Percentiles rank a stretch among this genome's conserved stretches.
Conservation (phyloP, 1,140 invertebrate genomes). For the Megalonaias nervosa region DNA sequence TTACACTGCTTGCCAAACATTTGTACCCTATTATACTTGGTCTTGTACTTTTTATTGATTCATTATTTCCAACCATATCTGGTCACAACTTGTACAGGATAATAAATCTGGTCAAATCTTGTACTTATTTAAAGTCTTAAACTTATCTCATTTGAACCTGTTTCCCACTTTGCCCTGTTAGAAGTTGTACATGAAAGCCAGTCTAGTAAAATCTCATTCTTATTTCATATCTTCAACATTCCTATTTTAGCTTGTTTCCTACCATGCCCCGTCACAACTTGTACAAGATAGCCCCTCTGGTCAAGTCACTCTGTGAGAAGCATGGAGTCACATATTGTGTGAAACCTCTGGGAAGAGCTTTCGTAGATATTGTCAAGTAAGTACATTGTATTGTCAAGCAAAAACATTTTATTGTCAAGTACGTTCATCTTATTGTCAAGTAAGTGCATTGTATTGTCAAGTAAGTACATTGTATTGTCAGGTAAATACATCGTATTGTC, state of each 20-base stretch:
- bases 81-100: too few relatives aligned
- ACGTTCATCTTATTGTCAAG: too few relatives aligned
- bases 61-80: too few relatives aligned
- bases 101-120: too few relatives aligned
- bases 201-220: neutral
- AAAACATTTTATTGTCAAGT: too few relatives aligned
- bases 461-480: too few relatives aligned
- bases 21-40: too few relatives aligned
- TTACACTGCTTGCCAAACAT: too few relatives aligned
- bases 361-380: slow-evolving; percentile 68
- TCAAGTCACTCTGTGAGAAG: slow-evolving; percentile 69
- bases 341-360: slow-evolving; percentile 64
- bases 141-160: neutral
- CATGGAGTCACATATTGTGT: slow-evolving; percentile 64
- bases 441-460: too few relatives aligned
- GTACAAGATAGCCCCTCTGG: slow-evolving; percentile 66
- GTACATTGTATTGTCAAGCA: slow-evolving; percentile 13
- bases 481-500: too few relatives aligned
- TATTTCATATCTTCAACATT: neutral
- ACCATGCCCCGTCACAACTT: slow-evolving; percentile 71
- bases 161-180: neutral
- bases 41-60: too few relatives aligned
- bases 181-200: neutral
- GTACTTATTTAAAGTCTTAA: too few relatives aligned
- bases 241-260: slow-evolving; percentile 66